Percentiles rank a stretch among this genome's conserved stretches.
These are phyloP conservation scores for Sipha maydis DNA, from an alignment of 2,888 invertebrate genomes.

Conservation along the genomic window DNA sequence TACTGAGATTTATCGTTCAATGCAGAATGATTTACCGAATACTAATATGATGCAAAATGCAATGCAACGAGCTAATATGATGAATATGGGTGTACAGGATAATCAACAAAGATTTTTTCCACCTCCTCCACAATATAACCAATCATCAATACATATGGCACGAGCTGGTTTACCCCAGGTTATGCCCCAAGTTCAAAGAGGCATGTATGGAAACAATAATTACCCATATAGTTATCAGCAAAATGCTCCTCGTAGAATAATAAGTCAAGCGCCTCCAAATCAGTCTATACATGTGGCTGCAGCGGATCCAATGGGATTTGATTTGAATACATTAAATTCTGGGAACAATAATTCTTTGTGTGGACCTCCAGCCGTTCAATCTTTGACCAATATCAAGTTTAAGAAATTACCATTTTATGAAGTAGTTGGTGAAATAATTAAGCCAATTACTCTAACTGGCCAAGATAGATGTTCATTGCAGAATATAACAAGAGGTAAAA, in stretches of 20 bases:
- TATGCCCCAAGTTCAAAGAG: slow-evolving; percentile 36
- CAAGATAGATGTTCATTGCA: slow-evolving; percentile 18
- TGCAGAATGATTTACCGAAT: not conserved
- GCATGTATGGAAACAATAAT: slow-evolving; percentile 13
- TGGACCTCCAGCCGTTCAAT: slow-evolving; percentile 68
- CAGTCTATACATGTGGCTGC: not conserved
- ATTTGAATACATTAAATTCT: not conserved
- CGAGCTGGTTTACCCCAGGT: slow-evolving; percentile 33
- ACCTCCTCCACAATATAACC: slow-evolving; percentile 33
- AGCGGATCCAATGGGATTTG: not conserved
- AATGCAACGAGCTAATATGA: slow-evolving; percentile 16
- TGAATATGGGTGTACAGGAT: not conserved
- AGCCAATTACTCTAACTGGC: slow-evolving; percentile 82
- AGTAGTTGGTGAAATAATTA: slow-evolving; percentile 84
- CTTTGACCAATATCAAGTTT: slow-evolving; percentile 91
- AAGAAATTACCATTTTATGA: slow-evolving; percentile 94
- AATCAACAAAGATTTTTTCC: not conserved
- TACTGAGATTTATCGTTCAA: slow-evolving; percentile 26
- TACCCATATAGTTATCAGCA: slow-evolving; percentile 34
- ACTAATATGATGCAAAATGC: slow-evolving; percentile 13
- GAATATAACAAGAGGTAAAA: slow-evolving; percentile 19
- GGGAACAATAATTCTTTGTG: not conserved
- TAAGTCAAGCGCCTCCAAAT: not conserved
- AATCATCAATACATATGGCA: slow-evolving; percentile 9
- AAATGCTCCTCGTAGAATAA: slow-evolving; percentile 3